Evolutionary conservation across 2,113 vertebrate genomes (phyloP).

Genomic region (Panthera uncia): DNA sequence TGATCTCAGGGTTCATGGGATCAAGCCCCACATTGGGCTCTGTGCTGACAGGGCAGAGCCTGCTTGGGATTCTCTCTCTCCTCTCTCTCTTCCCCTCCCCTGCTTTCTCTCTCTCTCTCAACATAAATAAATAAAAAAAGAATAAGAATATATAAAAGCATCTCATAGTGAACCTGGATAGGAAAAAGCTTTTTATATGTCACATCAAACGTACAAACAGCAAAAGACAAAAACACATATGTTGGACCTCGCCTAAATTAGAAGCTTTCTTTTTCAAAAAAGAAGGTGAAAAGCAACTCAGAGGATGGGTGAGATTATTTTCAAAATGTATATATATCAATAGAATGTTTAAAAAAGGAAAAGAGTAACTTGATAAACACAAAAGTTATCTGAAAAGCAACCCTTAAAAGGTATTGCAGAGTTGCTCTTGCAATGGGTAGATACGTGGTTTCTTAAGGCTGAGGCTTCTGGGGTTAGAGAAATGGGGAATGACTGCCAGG

Average conservation of each 20-base stretch:
- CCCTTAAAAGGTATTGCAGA: background rate
- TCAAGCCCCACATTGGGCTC: no score
- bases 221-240: background rate
- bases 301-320: background rate
- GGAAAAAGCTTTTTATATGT: background rate
- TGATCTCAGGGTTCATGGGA: no score
- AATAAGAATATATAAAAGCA: background rate
- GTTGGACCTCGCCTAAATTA: background rate
- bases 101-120: no score
- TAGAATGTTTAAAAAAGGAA: background rate
- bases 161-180: background rate
- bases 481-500: background rate
- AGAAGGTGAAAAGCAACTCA: background rate
- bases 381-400: background rate
- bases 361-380: background rate
- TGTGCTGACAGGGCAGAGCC: no score
- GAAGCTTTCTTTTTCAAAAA: background rate
- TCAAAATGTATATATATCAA: background rate
- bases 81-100: no score
- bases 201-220: background rate
- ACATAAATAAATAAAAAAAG: no score
- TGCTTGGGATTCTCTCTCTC: no score
- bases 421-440: background rate
- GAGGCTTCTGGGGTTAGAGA: rapidly evolving
- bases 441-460: background rate